These are phyloP conservation scores for Allobates femoralis DNA, from an alignment of 2,797 vertebrate genomes.

Conservation along the genomic window DNA sequence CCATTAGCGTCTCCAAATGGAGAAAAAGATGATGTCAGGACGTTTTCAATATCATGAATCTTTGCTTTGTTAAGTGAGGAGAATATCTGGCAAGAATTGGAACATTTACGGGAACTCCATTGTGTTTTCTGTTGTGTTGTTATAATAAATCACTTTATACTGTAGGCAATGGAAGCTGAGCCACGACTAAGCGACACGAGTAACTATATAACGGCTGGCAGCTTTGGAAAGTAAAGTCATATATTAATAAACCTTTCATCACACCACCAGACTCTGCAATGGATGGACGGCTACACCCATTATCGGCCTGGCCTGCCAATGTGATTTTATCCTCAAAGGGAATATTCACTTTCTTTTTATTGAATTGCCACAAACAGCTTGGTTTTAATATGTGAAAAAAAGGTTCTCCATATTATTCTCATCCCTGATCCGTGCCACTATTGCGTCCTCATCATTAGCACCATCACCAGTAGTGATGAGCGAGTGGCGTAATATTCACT, in stretches of 20 bases:
- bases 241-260: conserved; percentile 30
- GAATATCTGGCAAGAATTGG: conserved; percentile 54
- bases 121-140: conserved; percentile 42
- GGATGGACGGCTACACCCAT: background rate
- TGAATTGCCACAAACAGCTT: background rate
- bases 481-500: too few species aligned
- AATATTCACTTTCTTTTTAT: background rate
- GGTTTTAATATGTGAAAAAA: background rate
- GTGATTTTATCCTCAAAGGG: background rate
- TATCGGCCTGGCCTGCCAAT: background rate
- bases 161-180: conserved; percentile 11
- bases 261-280: background rate
- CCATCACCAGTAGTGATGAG: too few species aligned
- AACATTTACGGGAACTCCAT: conserved; percentile 54
- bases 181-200: conserved; percentile 7
- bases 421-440: too few species aligned
- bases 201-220: background rate
- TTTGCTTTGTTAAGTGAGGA: conserved; percentile 51
- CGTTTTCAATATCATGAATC: conserved; percentile 52
- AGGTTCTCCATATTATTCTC: too few species aligned
- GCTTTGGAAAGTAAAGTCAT: background rate
- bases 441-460: too few species aligned
- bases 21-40: conserved; percentile 47
- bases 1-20: conserved; percentile 5
- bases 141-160: conserved; percentile 44